Base-by-base conservation (phyloP, 2,113 vertebrate species). In the Chaenogobius annularis region DNA sequence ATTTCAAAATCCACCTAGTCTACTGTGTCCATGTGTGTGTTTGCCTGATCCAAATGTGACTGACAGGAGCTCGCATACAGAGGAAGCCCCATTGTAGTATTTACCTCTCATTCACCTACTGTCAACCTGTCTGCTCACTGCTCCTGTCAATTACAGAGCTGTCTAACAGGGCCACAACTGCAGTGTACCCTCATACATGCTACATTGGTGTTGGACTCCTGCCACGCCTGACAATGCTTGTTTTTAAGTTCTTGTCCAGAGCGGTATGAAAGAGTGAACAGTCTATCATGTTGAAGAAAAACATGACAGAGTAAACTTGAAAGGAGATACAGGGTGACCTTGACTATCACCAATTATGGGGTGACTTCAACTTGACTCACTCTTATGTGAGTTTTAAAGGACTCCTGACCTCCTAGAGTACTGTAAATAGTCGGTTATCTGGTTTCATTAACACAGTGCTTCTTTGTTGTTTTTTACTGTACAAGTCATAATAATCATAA, bases 181-280 rank as follows among this genome's bases (percentile, higher is more conserved):
- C 70, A 78, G 79, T 74, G 77, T 70, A 70, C 55, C 65, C 65
- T 79, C 73, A 85, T 82, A 70, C 69, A 20, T 69, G 58, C 56
- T 67, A 37, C 17, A n/a, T 63, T 74, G 72, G 72, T 78, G 74
- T 73, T 72, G 77, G 78, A 79, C 75, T 80, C 75, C 74, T 79
- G 73, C 75, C 77, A 77, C 17, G 70, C 70, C 79, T 81, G 83
- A 54, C 50, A 54, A 20, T n/a, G 20, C 19, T 47, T 48, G 58
- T 58, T 50, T 78, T 67, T 73, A 20, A 10, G 47, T 50, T 50
- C 47, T 17, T 50, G 47, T 50, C 47, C 17, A 14, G 7, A 50
- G 47, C 15, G 17, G 5, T 5, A 50, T 50, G 47, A 50, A 19
- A 50, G 4, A 50, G 47, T 50, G 44, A 46, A 46, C 14, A 19